Evolutionary conservation across 92 coral and sea anemone species (phyloP).

Genomic region (Phymanthus crucifer): DNA sequence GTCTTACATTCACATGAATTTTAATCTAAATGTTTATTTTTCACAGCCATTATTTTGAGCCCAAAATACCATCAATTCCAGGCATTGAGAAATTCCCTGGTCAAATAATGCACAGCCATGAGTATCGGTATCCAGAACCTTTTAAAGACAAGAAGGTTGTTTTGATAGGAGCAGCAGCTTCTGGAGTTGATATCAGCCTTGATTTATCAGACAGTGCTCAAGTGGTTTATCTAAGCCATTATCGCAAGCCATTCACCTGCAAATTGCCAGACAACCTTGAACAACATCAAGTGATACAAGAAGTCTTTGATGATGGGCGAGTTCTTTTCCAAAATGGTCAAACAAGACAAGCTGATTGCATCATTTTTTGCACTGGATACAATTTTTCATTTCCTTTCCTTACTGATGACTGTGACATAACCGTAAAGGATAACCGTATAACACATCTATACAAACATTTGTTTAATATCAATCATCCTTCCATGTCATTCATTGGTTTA

Average conservation of each 20-base stretch:
- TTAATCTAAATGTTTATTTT: too few relatives aligned
- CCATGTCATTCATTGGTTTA: slow-evolving; percentile 76
- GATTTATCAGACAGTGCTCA: slow-evolving; percentile 61
- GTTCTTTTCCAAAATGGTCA: slow-evolving; percentile 60
- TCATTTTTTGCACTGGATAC: slow-evolving; percentile 88
- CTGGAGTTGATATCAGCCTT: slow-evolving; percentile 79
- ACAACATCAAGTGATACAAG: slow-evolving; percentile 42
- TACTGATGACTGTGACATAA: slow-evolving; percentile 50
- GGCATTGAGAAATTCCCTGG: slow-evolving; percentile 82
- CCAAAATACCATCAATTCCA: slow-evolving; percentile 61
- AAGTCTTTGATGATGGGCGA: slow-evolving; percentile 51
- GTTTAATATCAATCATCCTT: slow-evolving; percentile 62
- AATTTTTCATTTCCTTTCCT: slow-evolving; percentile 79
- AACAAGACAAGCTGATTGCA: slow-evolving; percentile 50
- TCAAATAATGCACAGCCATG: slow-evolving; percentile 75
- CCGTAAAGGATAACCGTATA: slow-evolving; percentile 59
- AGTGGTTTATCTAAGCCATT: slow-evolving; percentile 71
- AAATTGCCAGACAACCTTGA: slow-evolving; percentile 64
- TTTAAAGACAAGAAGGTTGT: slow-evolving; percentile 65
- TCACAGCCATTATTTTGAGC: slow-evolving; percentile 75
- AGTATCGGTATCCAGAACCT: slow-evolving; percentile 66
- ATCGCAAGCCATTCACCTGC: slow-evolving; percentile 26
- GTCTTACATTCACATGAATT: too few relatives aligned
- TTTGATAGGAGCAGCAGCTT: slow-evolving; percentile 74
- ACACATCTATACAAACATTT: slow-evolving; percentile 76